phyloP scores from a whole-genome alignment of 2,113 vertebrate genomes.

The Eira barbara region DNA sequence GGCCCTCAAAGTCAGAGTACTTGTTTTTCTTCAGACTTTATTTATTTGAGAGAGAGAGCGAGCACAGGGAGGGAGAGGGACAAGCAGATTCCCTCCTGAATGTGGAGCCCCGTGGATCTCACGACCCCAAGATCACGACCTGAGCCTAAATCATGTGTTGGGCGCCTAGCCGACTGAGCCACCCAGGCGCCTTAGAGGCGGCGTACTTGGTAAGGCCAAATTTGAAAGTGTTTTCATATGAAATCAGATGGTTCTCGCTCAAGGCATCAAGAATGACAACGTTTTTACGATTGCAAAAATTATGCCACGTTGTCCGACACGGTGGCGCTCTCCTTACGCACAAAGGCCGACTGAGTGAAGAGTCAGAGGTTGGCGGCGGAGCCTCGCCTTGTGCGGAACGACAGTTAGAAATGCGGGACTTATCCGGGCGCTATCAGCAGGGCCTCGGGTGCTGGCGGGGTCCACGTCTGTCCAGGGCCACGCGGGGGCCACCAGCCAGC shows the following conservation, averaged over 20 bases:
- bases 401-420: rapidly evolving
- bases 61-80: no score
- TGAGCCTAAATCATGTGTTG: neutral
- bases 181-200: neutral
- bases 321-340: no score
- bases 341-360: no score
- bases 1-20: neutral
- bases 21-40: neutral
- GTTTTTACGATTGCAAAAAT: neutral
- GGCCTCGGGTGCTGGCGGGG: rapidly evolving
- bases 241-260: neutral
- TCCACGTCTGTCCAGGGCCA: rapidly evolving
- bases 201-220: neutral
- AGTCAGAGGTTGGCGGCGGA: rapidly evolving
- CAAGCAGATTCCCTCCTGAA: no score
- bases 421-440: rapidly evolving
- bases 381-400: rapidly evolving
- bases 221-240: neutral
- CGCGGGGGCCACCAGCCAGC: rapidly evolving
- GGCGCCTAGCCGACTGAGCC: neutral
- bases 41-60: neutral
- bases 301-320: neutral
- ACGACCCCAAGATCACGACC: no score
- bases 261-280: neutral
- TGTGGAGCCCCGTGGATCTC: no score